A percentile compares a stretch with the other conserved stretches of the same genome.
Evolutionary conservation across 2,113 vertebrate species (phyloP).

Genomic region (Aplodontia rufa): DNA sequence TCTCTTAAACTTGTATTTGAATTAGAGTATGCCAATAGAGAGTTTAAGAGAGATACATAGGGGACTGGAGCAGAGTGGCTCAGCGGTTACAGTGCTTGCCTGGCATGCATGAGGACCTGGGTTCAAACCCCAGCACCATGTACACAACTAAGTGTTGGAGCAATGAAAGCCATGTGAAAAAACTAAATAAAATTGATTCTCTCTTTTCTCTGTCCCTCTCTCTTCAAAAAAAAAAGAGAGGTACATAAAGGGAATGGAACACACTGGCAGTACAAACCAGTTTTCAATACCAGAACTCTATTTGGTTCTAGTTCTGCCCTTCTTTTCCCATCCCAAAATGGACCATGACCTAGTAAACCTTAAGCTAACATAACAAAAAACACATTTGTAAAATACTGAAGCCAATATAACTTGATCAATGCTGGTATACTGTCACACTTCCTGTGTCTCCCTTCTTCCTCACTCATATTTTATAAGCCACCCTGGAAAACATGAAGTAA

Average conservation of each 20-base stretch:
- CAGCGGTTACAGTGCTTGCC: no score
- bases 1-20: constrained; percentile 34
- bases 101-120: no score
- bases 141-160: no score
- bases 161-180: no score
- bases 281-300: neutral
- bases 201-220: no score
- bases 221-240: no score
- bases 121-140: no score
- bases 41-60: neutral
- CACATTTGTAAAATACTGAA: neutral
- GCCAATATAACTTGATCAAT: neutral
- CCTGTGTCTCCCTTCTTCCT: constrained; percentile 18
- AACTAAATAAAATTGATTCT: no score
- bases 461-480: neutral
- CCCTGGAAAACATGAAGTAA: constrained; percentile 35
- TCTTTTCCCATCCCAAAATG: constrained; percentile 11
- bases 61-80: neutral
- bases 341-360: neutral
- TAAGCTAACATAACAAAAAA: neutral
- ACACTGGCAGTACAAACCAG: neutral
- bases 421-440: neutral
- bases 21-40: neutral
- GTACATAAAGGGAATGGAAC: neutral
- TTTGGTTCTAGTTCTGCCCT: neutral